Base-by-base conservation (phyloP, 2,797 vertebrate genomes). In the Trachurus trachurus region DNA sequence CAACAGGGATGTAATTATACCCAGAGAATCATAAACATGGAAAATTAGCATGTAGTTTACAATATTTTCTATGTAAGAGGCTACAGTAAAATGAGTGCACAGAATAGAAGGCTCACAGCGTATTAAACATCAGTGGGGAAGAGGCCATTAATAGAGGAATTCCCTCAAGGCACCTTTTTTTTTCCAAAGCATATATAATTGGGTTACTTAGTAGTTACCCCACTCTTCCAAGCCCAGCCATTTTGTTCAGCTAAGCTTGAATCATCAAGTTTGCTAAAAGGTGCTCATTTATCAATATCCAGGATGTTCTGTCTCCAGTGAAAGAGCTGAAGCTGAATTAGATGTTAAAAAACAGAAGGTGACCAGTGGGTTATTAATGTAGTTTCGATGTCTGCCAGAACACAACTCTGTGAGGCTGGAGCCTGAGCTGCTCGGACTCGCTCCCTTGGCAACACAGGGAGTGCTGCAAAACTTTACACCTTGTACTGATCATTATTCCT, bases 151-250 rank as follows among this genome's bases (percentile, higher is more conserved):
- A 87, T 72, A 83, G 74, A 78, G 65, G 70, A 83, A 83, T 87
- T 88, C 83, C 86, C 88, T 59, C 1, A n/a, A 76, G 87, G 83
- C 71, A 26, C 49, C 68, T 81, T 79, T 60, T 78, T 72, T 56
- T 72, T 73, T n/a, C n/a, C 66, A 60, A 72, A 45, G 74, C 57
- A 67, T 80, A 69, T 84, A 82, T 88, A 87, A 91, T 88, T 89
- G 63, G 81, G 86, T 87, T 89, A 85, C 78, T 90, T 84, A 88
- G 86, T 70, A 59, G 78, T 85, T 85, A 89, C 73, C 67, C 68
- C 74, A 78, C 79, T 88, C 81, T 86, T 71, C 10, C 11, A 42
- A 89, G 65, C 74, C 58, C 53, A 76, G 71, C 39, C 68, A 57
- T 84, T 87, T 88, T 87, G 65, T 83, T 76, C 80, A 71, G 85